These are phyloP conservation scores for Drosophila prostipennis DNA, from an alignment of 2,888 invertebrate species.

Conservation along the genomic window DNA sequence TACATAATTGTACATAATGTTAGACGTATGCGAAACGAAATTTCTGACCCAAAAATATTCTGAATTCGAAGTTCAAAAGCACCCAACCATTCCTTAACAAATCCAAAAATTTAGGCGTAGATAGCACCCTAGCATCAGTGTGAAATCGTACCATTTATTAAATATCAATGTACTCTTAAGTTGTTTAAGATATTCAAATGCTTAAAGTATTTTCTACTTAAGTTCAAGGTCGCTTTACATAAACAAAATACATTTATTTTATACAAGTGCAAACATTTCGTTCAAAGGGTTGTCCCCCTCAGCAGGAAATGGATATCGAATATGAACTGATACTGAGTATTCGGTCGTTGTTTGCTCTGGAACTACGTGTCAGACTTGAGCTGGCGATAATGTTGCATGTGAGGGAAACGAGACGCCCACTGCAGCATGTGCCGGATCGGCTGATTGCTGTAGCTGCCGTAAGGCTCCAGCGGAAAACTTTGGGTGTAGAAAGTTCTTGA, in stretches of 20 bases:
- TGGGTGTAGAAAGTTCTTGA: conserved; percentile 28
- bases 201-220: conserved; percentile 31
- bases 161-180: conserved; percentile 10
- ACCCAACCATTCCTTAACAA: not conserved
- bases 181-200: conserved; percentile 30
- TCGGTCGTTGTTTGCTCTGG: conserved; percentile 17
- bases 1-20: conserved; percentile 41
- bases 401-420: conserved; percentile 65
- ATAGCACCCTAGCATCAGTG: conserved; percentile 18
- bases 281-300: conserved; percentile 5
- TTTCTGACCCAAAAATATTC: not conserved
- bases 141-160: conserved; percentile 12
- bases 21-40: conserved; percentile 16
- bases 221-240: conserved; percentile 40
- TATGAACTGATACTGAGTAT: conserved; percentile 20
- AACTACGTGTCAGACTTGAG: conserved; percentile 15
- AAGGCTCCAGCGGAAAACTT: conserved; percentile 32
- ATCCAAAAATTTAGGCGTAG: conserved; percentile 13
- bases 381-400: conserved; percentile 30
- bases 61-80: conserved; percentile 4
- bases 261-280: conserved; percentile 19
- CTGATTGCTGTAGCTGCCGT: conserved; percentile 16
- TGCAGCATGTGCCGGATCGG: conserved; percentile 20
- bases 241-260: conserved; percentile 27
- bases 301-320: conserved; percentile 31